Evolutionary conservation across 2,797 vertebrate genomes (phyloP).

Genomic region (Enteromius argenteus): DNA sequence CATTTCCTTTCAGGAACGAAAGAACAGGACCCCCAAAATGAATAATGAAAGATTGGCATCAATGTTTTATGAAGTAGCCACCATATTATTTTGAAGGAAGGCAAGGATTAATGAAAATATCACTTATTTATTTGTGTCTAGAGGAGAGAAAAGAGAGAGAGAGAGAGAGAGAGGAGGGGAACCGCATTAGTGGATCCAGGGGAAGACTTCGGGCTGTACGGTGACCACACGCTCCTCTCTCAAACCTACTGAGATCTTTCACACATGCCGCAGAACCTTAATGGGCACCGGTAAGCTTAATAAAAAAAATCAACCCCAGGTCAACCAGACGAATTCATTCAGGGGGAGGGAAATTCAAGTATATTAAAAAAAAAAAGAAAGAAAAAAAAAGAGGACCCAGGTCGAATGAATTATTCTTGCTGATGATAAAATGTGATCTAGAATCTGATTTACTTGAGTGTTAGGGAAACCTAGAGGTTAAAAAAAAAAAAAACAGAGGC

Average conservation of each 20-base stretch:
- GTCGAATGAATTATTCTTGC: constrained; percentile 37
- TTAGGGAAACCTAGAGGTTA: background rate
- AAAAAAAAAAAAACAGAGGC: background rate
- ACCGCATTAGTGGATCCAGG: constrained; percentile 50
- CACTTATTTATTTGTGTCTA: constrained; percentile 84
- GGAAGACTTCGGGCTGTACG: constrained; percentile 51
- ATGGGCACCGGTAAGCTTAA: constrained; percentile 41
- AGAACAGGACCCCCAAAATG: constrained; percentile 67
- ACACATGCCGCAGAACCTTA: constrained; percentile 20
- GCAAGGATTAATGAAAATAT: constrained; percentile 73
- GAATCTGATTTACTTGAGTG: constrained; percentile 5
- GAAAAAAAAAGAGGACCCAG: background rate
- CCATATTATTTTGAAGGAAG: constrained; percentile 79
- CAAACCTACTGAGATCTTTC: constrained; percentile 41
- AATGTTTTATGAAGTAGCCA: constrained; percentile 87
- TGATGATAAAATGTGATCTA: constrained; percentile 23
- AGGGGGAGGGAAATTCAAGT: constrained; percentile 24
- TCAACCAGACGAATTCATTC: constrained; percentile 27
- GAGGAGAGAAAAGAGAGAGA: constrained; percentile 57
- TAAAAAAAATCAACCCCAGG: constrained; percentile 46
- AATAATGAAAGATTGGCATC: constrained; percentile 73
- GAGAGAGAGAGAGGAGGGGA: constrained; percentile 46
- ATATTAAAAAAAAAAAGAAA: constrained; percentile 2
- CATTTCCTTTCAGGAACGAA: constrained; percentile 69
- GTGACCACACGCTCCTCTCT: constrained; percentile 55